A percentile compares a stretch with the other conserved stretches of the same genome.
phyloP scores from a whole-genome alignment of 2,797 vertebrate species.

The Trichosurus vulpecula region DNA sequence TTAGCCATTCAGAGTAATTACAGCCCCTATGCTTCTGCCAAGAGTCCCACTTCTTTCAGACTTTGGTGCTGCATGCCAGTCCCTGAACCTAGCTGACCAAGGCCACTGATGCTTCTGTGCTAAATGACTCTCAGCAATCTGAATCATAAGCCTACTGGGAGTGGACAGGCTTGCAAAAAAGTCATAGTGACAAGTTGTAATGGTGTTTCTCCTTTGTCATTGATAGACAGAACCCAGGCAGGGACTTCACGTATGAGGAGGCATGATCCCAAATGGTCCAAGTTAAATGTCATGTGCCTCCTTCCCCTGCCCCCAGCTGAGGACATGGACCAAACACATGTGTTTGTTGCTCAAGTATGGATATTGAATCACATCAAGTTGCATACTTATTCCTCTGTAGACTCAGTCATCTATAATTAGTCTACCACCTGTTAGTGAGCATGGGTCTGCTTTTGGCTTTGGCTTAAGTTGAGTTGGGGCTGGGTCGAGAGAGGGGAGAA shows the following conservation, averaged over 20 bases:
- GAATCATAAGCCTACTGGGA: neutral
- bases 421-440: neutral
- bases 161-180: neutral
- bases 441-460: neutral
- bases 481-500: neutral
- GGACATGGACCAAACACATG: neutral
- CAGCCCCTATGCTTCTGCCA: neutral
- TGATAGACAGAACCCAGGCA: neutral
- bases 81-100: neutral
- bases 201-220: neutral
- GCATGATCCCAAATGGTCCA: neutral
- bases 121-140: neutral
- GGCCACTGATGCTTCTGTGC: neutral
- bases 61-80: neutral
- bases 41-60: neutral
- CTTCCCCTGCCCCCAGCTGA: neutral
- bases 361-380: neutral
- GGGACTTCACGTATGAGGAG: neutral
- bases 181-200: neutral
- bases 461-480: neutral
- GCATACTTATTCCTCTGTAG: neutral
- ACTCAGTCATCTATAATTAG: constrained; percentile 2
- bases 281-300: neutral
- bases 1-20: neutral
- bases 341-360: neutral